Conservation (phyloP, 2,888 invertebrate species). For the Athripsodes cinereus region DNA sequence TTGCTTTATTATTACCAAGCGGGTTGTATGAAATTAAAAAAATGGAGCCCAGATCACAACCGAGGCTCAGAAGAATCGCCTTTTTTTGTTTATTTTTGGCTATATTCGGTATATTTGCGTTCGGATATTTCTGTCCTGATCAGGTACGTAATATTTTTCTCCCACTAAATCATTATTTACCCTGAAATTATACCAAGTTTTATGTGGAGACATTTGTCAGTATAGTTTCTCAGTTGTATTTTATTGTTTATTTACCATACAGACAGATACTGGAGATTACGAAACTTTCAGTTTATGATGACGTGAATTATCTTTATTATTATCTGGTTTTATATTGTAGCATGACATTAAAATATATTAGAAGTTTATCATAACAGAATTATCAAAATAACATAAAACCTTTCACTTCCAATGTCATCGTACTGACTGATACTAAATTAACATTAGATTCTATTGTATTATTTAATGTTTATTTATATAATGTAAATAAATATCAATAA, state of each 20-base stretch:
- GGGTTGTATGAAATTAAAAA: conserved; percentile 75
- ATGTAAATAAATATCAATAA: too few species aligned
- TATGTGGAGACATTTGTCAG: too few species aligned
- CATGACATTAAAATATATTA: too few species aligned
- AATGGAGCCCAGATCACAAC: conserved; percentile 80
- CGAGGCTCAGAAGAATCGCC: conserved; percentile 72
- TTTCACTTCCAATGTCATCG: background rate
- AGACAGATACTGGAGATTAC: too few species aligned
- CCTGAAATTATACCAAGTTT: conserved; percentile 17
- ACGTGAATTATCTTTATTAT: too few species aligned
- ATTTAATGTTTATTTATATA: too few species aligned
- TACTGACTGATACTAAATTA: too few species aligned
- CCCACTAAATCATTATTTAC: conserved; percentile 11
- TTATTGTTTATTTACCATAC: background rate
- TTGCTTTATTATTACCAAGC: conserved; percentile 69
- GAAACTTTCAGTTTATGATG: too few species aligned
- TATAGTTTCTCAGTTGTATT: too few species aligned
- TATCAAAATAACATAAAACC: background rate
- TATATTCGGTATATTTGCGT: conserved; percentile 79
- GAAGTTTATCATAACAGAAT: background rate
- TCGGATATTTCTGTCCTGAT: conserved; percentile 86
- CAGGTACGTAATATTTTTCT: conserved; percentile 48
- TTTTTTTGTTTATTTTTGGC: conserved; percentile 77
- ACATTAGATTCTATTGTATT: too few species aligned
- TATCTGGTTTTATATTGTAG: too few species aligned